A percentile compares a stretch with the other conserved stretches of the same genome.
Conservation (phyloP, 2,797 vertebrate genomes). For the Gila robusta region DNA sequence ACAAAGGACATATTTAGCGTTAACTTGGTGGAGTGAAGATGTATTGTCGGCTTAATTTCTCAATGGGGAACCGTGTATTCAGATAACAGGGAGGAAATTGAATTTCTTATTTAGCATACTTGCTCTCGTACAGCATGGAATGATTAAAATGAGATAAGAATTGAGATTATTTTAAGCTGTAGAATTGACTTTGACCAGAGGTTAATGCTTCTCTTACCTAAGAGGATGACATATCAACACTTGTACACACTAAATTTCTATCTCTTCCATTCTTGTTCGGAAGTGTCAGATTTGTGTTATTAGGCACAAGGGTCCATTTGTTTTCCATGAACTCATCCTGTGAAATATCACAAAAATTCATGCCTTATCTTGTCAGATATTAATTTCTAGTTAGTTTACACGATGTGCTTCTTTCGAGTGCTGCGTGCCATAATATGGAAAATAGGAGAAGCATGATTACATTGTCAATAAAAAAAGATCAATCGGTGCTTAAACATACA, state of each 20-base stretch:
- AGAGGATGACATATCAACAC: constrained; percentile 28
- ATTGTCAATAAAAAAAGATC: neutral
- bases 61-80: constrained; percentile 31
- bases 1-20: constrained; percentile 52
- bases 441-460: neutral
- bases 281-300: constrained; percentile 42
- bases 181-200: constrained; percentile 38
- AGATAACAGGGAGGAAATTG: constrained; percentile 58
- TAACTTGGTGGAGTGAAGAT: constrained; percentile 43
- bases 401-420: neutral
- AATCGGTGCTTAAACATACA: neutral
- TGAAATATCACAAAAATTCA: constrained; percentile 8
- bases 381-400: constrained; percentile 20
- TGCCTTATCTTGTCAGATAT: constrained; percentile 8
- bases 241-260: constrained; percentile 25
- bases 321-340: constrained; percentile 50
- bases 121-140: constrained; percentile 30
- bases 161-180: constrained; percentile 33
- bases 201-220: constrained; percentile 30
- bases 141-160: constrained; percentile 36
- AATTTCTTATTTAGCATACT: constrained; percentile 52
- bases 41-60: constrained; percentile 40
- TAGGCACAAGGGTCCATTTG: constrained; percentile 24
- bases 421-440: neutral
- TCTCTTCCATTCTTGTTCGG: constrained; percentile 22